phyloP scores from a whole-genome alignment of 2,113 vertebrate genomes.

The Capra hircus region DNA sequence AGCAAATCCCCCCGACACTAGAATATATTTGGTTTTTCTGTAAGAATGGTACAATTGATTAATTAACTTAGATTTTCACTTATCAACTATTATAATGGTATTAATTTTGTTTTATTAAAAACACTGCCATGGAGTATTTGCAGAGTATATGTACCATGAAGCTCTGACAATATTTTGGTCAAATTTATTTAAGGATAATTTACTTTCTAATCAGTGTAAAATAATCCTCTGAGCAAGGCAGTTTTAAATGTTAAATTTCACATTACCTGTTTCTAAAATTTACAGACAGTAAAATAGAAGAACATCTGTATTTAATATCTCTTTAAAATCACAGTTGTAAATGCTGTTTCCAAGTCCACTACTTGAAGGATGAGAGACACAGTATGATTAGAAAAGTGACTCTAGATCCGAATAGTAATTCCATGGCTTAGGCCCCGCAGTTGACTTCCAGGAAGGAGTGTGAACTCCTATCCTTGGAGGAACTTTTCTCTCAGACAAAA shows the following conservation, averaged over 20 bases:
- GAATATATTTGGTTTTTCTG: background rate
- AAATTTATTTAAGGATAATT: background rate
- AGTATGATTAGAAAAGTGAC: background rate
- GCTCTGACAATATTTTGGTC: background rate
- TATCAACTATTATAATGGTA: background rate
- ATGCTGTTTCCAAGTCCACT: background rate
- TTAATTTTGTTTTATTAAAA: background rate
- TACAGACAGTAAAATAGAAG: background rate
- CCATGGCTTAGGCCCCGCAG: too few relatives aligned
- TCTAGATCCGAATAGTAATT: background rate
- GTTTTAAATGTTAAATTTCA: background rate
- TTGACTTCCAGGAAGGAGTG: background rate
- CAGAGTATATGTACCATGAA: background rate
- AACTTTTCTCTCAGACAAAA: background rate
- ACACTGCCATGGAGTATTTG: background rate
- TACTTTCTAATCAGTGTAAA: slow-evolving; percentile 18
- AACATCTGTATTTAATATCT: background rate
- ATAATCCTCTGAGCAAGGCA: background rate
- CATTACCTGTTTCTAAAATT: background rate
- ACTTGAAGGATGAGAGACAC: background rate
- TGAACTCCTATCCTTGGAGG: background rate
- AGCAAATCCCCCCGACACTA: background rate
- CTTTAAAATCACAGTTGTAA: background rate
- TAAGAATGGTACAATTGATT: background rate
- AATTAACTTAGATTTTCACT: background rate